Conservation (phyloP, 2,113 vertebrate genomes). For the Onychorhynchus coronatus region DNA sequence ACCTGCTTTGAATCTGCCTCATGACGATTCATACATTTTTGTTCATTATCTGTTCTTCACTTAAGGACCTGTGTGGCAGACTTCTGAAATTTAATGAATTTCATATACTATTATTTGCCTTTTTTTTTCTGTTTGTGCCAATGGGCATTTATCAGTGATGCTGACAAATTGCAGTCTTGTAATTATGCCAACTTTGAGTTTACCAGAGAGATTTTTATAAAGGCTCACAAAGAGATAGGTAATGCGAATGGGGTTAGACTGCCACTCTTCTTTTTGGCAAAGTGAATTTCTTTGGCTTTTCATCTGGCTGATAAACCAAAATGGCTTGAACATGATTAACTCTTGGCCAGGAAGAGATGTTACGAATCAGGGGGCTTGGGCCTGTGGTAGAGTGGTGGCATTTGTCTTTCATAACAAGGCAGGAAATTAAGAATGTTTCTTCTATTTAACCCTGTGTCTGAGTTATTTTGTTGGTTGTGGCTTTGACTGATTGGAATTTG, state of each 20-base stretch:
- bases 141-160: neutral
- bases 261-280: neutral
- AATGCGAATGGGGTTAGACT: neutral
- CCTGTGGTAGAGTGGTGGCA: neutral
- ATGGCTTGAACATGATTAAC: accelerated
- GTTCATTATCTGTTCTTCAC: neutral
- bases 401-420: neutral
- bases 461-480: neutral
- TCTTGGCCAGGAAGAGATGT: neutral
- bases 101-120: neutral
- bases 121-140: neutral
- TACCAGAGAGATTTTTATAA: neutral
- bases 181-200: neutral
- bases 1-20: neutral
- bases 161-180: neutral
- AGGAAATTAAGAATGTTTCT: neutral
- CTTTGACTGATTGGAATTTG: neutral
- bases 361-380: neutral
- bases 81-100: neutral
- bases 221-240: neutral
- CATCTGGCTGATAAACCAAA: neutral
- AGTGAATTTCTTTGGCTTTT: neutral
- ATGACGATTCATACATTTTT: neutral
- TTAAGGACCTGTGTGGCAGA: neutral
- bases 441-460: neutral